Base-by-base conservation (phyloP, 2,113 vertebrate genomes). In the Pseudolaguvia tuberculata region DNA sequence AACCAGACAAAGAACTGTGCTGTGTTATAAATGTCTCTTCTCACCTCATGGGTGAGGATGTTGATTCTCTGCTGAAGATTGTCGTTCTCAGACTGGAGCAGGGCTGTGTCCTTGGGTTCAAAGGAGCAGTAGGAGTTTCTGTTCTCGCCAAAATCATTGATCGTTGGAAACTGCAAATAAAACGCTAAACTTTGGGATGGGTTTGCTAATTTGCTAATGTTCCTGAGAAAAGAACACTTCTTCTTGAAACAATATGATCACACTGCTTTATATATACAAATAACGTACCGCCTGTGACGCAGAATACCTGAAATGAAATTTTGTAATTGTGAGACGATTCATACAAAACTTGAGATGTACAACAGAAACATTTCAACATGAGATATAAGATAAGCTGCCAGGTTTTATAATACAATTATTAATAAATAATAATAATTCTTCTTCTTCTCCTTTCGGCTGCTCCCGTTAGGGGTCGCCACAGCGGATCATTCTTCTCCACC, bases 81-180 rank as follows among this genome's bases (percentile, higher is more conserved):
- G 18, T 90, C 92, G n/a, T 96, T 96, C 84, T 98, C 96, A 0
- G 94, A 95, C 84, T 96, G 93, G 83, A 98, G 91, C 87, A 97
- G 87, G 29, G 92, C 94, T 15, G 92, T 92, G 83, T 97, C 96
- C 78, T 98, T 95, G 87, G 93, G 90, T 86, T 97, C 95, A 10
- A 92, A 92, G 57, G 90, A 91, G 83, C 90, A 92, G 82, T 91
- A 91, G 35, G 91, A 92, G 81, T 91, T 92, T 0, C 88, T 90
- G 77, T 98, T 94, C 78, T 97, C 95, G 0, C 92, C 94, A 14
- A 97, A 97, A 82, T 96, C 95, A 0, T 85, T 91, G 85, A 98
- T 95, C 90, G 97, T 90, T 0, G 96, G 96, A 83, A 95, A 96
- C 96, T 98, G 88, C 6, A 73, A 18, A 79, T 57, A 82, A 15